Evolutionary conservation across 2,888 invertebrate genomes (phyloP).

Genomic region (Noctuana brunneofusca): DNA sequence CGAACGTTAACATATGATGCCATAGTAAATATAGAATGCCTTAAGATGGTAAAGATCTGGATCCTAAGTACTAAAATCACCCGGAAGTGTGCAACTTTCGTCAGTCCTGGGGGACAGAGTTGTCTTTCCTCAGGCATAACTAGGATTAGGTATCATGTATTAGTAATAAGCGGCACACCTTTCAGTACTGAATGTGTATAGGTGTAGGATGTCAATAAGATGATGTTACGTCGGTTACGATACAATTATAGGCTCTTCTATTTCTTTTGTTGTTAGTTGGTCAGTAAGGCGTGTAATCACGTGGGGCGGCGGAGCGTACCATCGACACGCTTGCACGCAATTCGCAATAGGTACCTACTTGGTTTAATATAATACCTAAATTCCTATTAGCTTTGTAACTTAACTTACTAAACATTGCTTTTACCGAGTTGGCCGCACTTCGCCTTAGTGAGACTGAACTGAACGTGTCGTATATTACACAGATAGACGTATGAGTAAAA

Average conservation of each 20-base stretch:
- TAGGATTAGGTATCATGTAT: too few species aligned
- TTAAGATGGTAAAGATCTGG: neutral
- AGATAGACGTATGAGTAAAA: neutral
- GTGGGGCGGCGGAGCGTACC: conserved; percentile 62
- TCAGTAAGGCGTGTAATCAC: conserved; percentile 71
- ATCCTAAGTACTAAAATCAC: too few species aligned
- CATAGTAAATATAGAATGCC: too few species aligned
- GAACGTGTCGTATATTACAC: neutral
- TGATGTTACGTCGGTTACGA: conserved; percentile 27
- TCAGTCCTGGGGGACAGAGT: too few species aligned
- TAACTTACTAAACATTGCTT: conserved; percentile 24
- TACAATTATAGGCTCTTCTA: conserved; percentile 44
- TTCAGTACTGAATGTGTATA: neutral
- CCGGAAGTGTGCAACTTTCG: too few species aligned
- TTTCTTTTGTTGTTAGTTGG: conserved; percentile 66
- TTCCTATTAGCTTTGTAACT: conserved; percentile 31
- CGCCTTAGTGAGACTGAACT: neutral
- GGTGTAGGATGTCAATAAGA: neutral
- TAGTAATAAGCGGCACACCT: neutral
- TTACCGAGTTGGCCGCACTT: neutral
- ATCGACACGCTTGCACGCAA: conserved; percentile 62
- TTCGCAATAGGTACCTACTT: conserved; percentile 49
- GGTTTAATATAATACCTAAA: conserved; percentile 35
- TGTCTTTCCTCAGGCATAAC: too few species aligned
- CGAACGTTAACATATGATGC: too few species aligned